Evolutionary conservation across 2,113 vertebrate species (phyloP).

Genomic region (Oenanthe oenanthe): DNA sequence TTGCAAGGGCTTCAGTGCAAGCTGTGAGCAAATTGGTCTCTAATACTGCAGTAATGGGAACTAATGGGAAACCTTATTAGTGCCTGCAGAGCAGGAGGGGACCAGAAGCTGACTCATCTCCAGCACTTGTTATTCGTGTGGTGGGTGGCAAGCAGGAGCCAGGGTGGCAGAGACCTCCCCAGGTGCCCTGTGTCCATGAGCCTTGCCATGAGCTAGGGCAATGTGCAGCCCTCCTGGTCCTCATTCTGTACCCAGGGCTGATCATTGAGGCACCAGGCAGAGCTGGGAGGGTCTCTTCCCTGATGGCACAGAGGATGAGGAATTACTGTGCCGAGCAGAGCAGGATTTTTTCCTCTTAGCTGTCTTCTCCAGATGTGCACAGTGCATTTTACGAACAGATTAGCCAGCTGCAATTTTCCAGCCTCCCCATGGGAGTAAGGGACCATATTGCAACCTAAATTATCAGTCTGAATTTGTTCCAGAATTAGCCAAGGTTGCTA

Average conservation of each 20-base stretch:
- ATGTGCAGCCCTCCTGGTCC: rapidly evolving
- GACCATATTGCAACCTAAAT: slow-evolving; percentile 46
- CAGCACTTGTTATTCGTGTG: neutral
- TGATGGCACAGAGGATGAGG: neutral
- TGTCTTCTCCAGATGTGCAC: slow-evolving; percentile 5
- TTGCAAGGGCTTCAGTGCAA: neutral
- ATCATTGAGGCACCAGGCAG: neutral
- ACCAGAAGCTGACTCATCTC: slow-evolving; percentile 23
- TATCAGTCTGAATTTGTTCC: slow-evolving; percentile 34
- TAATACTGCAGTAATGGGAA: neutral
- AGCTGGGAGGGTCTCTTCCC: neutral
- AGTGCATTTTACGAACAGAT: neutral
- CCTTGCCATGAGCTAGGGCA: neutral
- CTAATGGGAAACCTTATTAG: slow-evolving; percentile 1
- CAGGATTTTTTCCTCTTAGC: slow-evolving; percentile 19
- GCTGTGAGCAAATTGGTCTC: slow-evolving; percentile 5
- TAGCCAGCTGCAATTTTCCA: slow-evolving; percentile 24
- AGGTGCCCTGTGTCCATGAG: neutral
- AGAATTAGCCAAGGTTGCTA: neutral
- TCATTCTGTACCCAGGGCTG: neutral
- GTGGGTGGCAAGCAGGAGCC: neutral
- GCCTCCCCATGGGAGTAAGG: neutral
- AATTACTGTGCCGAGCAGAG: neutral
- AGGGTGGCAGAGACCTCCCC: neutral
- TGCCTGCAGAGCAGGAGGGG: slow-evolving; percentile 30